These are phyloP conservation scores for Paguma larvata DNA, from an alignment of 2,797 vertebrate genomes.

Conservation along the genomic window DNA sequence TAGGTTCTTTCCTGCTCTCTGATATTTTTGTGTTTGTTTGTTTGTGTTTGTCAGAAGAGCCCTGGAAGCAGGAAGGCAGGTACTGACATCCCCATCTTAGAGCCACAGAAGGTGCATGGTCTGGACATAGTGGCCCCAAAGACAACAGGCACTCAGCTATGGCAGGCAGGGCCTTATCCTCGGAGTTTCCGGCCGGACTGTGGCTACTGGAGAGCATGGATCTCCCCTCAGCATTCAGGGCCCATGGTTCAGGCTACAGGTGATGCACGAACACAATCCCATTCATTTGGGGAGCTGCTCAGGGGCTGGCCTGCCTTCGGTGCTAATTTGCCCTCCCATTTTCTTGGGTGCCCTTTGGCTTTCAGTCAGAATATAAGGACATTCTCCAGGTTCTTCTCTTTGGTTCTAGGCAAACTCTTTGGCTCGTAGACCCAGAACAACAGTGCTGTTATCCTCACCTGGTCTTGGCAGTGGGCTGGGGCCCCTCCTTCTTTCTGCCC, in stretches of 20 bases:
- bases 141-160: not conserved
- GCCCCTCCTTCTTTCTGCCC: not conserved
- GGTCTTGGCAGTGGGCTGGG: not conserved
- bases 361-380: not conserved
- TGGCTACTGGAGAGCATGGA: not conserved
- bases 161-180: not conserved
- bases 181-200: not conserved
- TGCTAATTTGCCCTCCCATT: not conserved
- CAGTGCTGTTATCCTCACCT: not conserved
- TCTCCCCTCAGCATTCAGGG: not conserved
- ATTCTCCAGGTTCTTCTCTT: not conserved
- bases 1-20: not conserved
- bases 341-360: not conserved
- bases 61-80: not conserved
- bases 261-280: not conserved
- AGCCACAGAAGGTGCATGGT: not conserved
- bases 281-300: not conserved
- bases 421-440: slow-evolving; percentile 1
- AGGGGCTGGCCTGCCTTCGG: not conserved
- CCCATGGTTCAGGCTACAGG: not conserved
- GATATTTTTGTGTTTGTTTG: too few species aligned
- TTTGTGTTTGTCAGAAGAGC: not conserved
- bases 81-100: not conserved
- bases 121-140: not conserved
- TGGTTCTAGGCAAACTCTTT: not conserved